Base-by-base conservation (phyloP, 2,888 invertebrate species). In the Acanthosepion esculentum region DNA sequence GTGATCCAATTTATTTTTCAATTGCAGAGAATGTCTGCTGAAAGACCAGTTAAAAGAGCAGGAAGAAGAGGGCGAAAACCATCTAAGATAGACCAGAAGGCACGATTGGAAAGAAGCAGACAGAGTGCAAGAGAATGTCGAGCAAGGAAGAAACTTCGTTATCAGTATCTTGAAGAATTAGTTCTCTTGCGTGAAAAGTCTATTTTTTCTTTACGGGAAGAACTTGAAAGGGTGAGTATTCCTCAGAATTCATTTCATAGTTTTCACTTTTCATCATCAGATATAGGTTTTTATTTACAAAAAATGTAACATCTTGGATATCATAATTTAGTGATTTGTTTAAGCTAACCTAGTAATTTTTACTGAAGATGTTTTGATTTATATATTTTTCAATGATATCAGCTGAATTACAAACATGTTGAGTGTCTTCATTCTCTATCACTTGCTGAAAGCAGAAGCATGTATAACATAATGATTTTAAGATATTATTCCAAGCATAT, bases 111-210 rank as follows among this genome's bases (percentile, higher is more conserved):
- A 98, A 98, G 99, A 95, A 99, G 99, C 97, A 98, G 99, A 96
- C 99, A 99, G 98, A 99, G 99, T 98, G 99, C 99, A 96, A 98
- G 99, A 96, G 99, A 99, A 98, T 99, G 99, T 97, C 98, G 99
- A 96, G 99, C 99, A 94, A 98, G 99, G 94, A 99, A 99, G 98
- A 99, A 99, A 97, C 98, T 99, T 95, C 98, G 99, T 94, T 99
- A 99, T 97, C 99, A 99, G 97, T 99, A 99, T 97, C 98, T 99
- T 96, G 99, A 99, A 97, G 99, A 99, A 98, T 98, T 99, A 96
- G 99, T 99, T 8, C 98, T 98, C 0, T 99, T 99, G 97, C 98
- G 99, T 95, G 99, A 99, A 97, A 98, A 99, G 96, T 99, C 99
- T 23, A 99, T 99, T 41, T 98, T 99, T 96, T 98, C 98, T 26